Base-by-base conservation (phyloP, 2,888 invertebrate species). In the Eledona agricola region DNA sequence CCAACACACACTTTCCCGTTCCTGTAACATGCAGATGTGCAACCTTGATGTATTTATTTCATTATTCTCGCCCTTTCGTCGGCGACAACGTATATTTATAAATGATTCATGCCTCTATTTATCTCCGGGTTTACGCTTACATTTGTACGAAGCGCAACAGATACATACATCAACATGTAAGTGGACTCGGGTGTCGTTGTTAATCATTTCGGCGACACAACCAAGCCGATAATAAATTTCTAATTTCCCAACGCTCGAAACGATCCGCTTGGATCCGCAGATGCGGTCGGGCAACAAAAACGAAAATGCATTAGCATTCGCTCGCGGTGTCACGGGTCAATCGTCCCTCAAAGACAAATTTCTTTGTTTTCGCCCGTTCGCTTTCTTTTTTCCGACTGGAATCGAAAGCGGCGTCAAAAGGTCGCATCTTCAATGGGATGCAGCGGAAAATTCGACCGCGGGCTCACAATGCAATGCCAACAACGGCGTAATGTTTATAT, bases 251-350 rank as follows among this genome's bases (percentile, higher is more conserved):
- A n/a, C n/a, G n/a, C n/a, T n/a, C n/a, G n/a, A n/a, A n/a, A n/a
- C n/a, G n/a, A n/a, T n/a, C n/a, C n/a, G n/a, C n/a, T n/a, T n/a
- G n/a, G n/a, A n/a, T n/a, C n/a, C n/a, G n/a, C n/a, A n/a, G n/a
- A n/a, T n/a, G n/a, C n/a, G n/a, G n/a, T n/a, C n/a, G n/a, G n/a
- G n/a, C n/a, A n/a, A n/a, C n/a, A n/a, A 45, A 45, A 45, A 13
- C 9, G 13, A 12, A 22, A 17, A 38, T 43, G 31, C 37, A 37
- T 37, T 37, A 31, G 22, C 45, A 45, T 45, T 23, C 23, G 32
- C 32, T 32, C 31, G 15, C 10, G 7, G 16, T 32, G 32, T 45
- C 45, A 45, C 45, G 32, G 45, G 45, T 45, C 45, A 45, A 45
- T 45, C 10, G 32, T 45, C 22, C 10, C 45, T 32, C 25, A 32